These are phyloP conservation scores for Cydia amplana DNA, from an alignment of 1,140 invertebrate genomes.

Conservation along the genomic window DNA sequence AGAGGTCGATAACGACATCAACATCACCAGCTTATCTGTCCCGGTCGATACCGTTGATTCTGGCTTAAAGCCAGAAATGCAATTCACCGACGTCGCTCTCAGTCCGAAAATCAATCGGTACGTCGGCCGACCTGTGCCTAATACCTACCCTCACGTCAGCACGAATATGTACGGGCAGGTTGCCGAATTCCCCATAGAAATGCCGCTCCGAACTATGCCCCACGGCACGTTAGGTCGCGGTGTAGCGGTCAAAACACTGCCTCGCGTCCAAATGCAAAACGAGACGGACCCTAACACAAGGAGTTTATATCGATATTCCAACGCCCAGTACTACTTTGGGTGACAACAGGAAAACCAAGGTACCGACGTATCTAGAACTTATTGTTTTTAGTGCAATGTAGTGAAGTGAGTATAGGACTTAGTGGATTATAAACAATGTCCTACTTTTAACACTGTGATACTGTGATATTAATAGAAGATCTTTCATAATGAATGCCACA, in stretches of 20 bases:
- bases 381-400: conserved; percentile 78
- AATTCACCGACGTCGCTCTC: conserved; percentile 69
- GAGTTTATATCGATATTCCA: conserved; percentile 79
- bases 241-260: conserved; percentile 71
- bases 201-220: conserved; percentile 75
- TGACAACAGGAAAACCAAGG: conserved; percentile 76
- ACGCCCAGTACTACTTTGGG: conserved; percentile 79
- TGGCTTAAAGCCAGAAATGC: conserved; percentile 70
- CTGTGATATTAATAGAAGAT: conserved; percentile 78
- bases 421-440: conserved; percentile 66
- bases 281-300: conserved; percentile 75
- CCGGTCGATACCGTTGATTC: conserved; percentile 73
- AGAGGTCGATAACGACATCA: conserved; percentile 78
- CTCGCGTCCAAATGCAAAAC: conserved; percentile 68
- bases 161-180: conserved; percentile 78
- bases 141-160: conserved; percentile 74
- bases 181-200: conserved; percentile 75
- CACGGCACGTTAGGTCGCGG: conserved; percentile 74
- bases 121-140: conserved; percentile 73
- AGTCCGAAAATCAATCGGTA: conserved; percentile 75
- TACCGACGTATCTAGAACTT: conserved; percentile 77
- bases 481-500: conserved; percentile 64
- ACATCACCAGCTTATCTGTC: conserved; percentile 73
- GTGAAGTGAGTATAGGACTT: conserved; percentile 58
- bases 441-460: conserved; percentile 76